Evolutionary conservation across 2,888 invertebrate genomes (phyloP), one percentile per base, ranked within the genome.

Genomic region (Choristoneura rosaceana): DNA sequence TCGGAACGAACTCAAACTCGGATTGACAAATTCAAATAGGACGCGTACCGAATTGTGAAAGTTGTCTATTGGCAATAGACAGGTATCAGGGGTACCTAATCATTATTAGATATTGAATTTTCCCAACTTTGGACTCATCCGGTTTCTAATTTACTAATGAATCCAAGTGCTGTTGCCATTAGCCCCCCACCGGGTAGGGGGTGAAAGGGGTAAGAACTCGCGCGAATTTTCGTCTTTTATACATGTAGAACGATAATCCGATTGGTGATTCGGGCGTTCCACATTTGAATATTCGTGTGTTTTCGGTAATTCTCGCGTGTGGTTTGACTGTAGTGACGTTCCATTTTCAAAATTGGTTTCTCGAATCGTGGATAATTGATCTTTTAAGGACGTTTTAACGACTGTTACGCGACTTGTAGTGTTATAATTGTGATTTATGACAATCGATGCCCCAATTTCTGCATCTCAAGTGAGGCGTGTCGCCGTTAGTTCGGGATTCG

Each of bases 91-190:
- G 82, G 82, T 74, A 69, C 73, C 88, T 88, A 92, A 94, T 94
- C 93, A 94, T 94, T 94, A 94, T 93, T 93, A 93, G 92, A 94
- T 94, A 94, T 94, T 92, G 94, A 93, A 94, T 94, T 94, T 94
- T 94, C 93, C 86, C 89, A 94, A 94, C 93, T 94, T 94, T 92
- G 93, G 92, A 92, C 93, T 94, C 94, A 93, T 94, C 94, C 93
- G 91, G 90, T 91, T 92, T 94, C 93, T 94, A 94, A 94, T 94
- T 94, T 94, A 92, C 94, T 94, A 94, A 94, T 94, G 94, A 94
- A 94, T 92, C 94, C 92, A 92, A 91, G 93, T 92, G 91, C 88
- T 90, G 89, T 87, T 89, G 90, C 93, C 91, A 93, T 93, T 92
- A 92, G 88, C 87, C 73, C 77, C 75, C 78, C 70, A 75, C 70